Conservation (phyloP, 2,797 vertebrate species). For the Gila robusta region DNA sequence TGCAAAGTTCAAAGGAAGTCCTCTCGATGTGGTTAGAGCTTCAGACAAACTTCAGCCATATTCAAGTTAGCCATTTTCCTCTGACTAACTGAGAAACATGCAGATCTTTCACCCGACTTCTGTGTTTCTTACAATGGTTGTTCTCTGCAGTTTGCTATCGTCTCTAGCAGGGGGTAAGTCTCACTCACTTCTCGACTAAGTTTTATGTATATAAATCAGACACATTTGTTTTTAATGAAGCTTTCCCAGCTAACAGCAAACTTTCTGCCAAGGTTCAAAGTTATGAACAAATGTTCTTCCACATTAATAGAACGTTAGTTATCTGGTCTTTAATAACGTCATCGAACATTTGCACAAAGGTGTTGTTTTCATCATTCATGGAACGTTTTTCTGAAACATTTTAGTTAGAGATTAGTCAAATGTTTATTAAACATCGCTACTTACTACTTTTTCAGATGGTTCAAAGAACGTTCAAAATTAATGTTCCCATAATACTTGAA, state of each 20-base stretch:
- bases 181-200: background rate
- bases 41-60: background rate
- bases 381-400: background rate
- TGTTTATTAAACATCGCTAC: background rate
- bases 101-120: background rate
- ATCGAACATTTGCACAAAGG: background rate
- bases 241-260: background rate
- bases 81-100: background rate
- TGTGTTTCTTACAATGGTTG: background rate
- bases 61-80: constrained; percentile 21
- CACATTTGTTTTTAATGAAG: background rate
- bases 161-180: background rate
- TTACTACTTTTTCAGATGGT: background rate
- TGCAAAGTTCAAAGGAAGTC: constrained; percentile 30
- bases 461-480: background rate
- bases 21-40: background rate
- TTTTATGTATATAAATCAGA: background rate
- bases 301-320: background rate
- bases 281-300: background rate
- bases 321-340: background rate
- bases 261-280: background rate
- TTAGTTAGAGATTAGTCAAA: background rate
- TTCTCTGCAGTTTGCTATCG: background rate
- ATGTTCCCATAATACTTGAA: background rate
- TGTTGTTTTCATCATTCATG: background rate